Evolutionary conservation across 2,888 invertebrate species (phyloP).

Genomic region (Rambutsinella grinnellia): DNA sequence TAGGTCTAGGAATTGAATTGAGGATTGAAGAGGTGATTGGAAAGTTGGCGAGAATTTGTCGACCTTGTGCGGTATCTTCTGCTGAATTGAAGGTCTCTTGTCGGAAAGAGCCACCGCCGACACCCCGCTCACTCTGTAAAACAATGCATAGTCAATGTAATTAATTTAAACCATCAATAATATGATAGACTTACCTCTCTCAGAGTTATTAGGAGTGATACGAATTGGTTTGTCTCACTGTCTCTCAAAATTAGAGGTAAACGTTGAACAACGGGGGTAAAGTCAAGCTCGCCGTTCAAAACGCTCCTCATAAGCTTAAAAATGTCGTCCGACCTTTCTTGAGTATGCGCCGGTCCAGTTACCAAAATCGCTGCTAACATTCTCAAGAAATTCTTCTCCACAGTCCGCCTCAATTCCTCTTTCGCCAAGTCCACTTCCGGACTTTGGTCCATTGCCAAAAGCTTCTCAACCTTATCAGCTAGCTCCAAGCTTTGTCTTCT

Average conservation of each 20-base stretch:
- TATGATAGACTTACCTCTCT: conserved; percentile 50
- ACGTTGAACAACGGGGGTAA: conserved; percentile 59
- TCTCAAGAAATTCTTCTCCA: conserved; percentile 63
- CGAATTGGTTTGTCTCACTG: conserved; percentile 63
- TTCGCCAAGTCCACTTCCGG: conserved; percentile 59
- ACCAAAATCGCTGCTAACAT: conserved; percentile 63
- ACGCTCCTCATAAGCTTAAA: conserved; percentile 62
- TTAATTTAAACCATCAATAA: neutral
- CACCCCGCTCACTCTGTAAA: conserved; percentile 31
- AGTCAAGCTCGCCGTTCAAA: conserved; percentile 63
- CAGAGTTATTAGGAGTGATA: conserved; percentile 54
- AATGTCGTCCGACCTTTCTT: conserved; percentile 59
- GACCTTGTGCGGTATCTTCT: neutral
- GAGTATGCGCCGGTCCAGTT: conserved; percentile 60
- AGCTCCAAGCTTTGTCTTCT: conserved; percentile 46
- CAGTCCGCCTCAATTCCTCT: conserved; percentile 54
- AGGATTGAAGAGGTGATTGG: neutral
- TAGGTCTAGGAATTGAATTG: neutral
- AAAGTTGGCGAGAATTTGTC: neutral
- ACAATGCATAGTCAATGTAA: neutral
- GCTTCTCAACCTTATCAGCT: conserved; percentile 60
- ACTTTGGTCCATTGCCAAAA: conserved; percentile 56
- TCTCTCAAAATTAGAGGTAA: conserved; percentile 62
- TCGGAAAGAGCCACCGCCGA: conserved; percentile 16
- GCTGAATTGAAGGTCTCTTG: conserved; percentile 6